These are phyloP conservation scores for Hyperoplus immaculatus DNA, from an alignment of 2,797 vertebrate genomes.

Conservation along the genomic window DNA sequence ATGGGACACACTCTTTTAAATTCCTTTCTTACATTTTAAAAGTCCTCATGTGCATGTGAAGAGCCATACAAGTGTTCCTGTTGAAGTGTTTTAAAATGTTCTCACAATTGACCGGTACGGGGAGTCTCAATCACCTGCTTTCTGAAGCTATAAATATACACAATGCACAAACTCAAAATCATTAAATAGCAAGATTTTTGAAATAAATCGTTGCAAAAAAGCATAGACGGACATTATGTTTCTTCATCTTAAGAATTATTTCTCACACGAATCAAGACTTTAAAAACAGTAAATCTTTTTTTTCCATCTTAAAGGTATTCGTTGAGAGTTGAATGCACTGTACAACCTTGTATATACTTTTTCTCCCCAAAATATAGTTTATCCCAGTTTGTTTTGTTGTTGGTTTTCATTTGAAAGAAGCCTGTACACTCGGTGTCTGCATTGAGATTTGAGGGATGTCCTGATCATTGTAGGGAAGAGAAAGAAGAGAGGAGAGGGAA, in stretches of 20 bases:
- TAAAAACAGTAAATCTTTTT: slow-evolving; percentile 68
- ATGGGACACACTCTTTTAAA: slow-evolving; percentile 72
- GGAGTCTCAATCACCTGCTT: slow-evolving; percentile 33
- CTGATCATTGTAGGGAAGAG: slow-evolving; percentile 73
- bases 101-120: slow-evolving; percentile 30
- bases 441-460: slow-evolving; percentile 74
- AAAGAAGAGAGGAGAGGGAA: slow-evolving; percentile 9
- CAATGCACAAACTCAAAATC: slow-evolving; percentile 60
- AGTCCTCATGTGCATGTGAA: slow-evolving; percentile 77
- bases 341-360: slow-evolving; percentile 69
- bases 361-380: slow-evolving; percentile 81
- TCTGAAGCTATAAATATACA: slow-evolving; percentile 58
- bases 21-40: slow-evolving; percentile 51
- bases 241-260: slow-evolving; percentile 74
- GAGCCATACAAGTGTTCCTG: slow-evolving; percentile 71
- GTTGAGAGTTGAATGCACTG: slow-evolving; percentile 79
- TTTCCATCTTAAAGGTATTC: slow-evolving; percentile 74
- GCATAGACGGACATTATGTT: slow-evolving; percentile 66
- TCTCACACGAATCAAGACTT: slow-evolving; percentile 73
- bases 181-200: slow-evolving; percentile 43
- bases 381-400: slow-evolving; percentile 68
- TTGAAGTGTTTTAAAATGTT: slow-evolving; percentile 44
- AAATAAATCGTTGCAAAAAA: slow-evolving; percentile 55
- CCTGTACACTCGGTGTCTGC: slow-evolving; percentile 77
- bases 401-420: slow-evolving; percentile 73